Conservation (phyloP, 2,797 vertebrate species). For the Choloepus didactylus region DNA sequence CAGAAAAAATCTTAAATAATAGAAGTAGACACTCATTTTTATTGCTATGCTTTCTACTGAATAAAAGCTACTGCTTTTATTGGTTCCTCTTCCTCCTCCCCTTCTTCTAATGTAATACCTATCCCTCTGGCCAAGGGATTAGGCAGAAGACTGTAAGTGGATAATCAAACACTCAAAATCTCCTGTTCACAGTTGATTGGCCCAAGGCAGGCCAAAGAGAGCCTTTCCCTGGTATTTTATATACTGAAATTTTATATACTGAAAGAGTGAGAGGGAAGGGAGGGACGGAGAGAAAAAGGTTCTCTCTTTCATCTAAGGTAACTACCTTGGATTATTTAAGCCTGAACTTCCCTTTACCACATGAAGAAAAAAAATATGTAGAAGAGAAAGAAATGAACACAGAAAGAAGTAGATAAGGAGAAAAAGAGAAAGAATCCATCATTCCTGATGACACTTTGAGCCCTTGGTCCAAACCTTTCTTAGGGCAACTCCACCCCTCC, state of each 20-base stretch:
- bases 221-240: not conserved
- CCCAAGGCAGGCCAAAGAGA: not conserved
- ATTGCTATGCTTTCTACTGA: not conserved
- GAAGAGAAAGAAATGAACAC: not conserved
- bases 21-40: not conserved
- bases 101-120: not conserved
- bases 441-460: not conserved
- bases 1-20: slow-evolving; percentile 40
- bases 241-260: not conserved
- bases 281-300: not conserved
- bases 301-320: not conserved
- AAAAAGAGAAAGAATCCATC: not conserved
- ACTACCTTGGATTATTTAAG: slow-evolving; percentile 19
- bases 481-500: not conserved
- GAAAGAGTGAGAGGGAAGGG: not conserved
- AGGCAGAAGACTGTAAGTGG: no score
- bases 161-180: not conserved
- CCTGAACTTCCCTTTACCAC: not conserved
- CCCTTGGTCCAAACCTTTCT: not conserved
- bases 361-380: not conserved
- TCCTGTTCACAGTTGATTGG: not conserved
- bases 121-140: not conserved
- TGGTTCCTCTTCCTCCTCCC: not conserved
- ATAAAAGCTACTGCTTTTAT: not conserved
- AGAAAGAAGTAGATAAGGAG: not conserved